These are phyloP conservation scores for Lanius collurio DNA, from an alignment of 2,113 vertebrate genomes.

Conservation along the genomic window DNA sequence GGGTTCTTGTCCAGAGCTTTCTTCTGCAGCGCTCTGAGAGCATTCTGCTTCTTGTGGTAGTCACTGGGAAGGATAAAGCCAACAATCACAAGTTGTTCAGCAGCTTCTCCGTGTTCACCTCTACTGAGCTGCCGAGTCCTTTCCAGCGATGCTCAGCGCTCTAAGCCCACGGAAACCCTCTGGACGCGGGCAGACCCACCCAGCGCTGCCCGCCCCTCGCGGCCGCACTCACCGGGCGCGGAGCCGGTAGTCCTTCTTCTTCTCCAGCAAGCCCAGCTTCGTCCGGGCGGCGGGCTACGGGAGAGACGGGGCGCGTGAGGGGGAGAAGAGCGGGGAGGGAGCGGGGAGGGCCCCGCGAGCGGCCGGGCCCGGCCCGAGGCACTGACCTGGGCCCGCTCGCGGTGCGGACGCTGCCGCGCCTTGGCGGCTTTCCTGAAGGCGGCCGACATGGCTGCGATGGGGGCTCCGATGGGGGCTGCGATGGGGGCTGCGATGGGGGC, in stretches of 20 bases:
- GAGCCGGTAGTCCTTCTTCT: constrained; percentile 94
- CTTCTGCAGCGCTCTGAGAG: constrained; percentile 85
- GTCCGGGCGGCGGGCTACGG: constrained; percentile 82
- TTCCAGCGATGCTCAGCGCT: neutral
- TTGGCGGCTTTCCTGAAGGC: constrained; percentile 90
- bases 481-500: too few relatives aligned
- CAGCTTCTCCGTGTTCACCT: fast-evolving
- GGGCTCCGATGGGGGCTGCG: too few relatives aligned
- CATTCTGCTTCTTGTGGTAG: constrained; percentile 90
- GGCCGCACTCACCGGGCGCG: constrained; percentile 84
- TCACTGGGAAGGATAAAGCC: constrained; percentile 73
- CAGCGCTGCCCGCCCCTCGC: neutral
- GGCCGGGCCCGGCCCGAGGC: neutral
- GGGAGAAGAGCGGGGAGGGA: too few relatives aligned
- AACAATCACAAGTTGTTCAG: neutral
- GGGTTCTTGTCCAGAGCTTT: constrained; percentile 95
- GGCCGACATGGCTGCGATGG: constrained; percentile 78
- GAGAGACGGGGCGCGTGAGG: neutral
- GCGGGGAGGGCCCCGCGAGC: neutral
- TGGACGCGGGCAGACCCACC: neutral
- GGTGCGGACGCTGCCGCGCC: constrained; percentile 86
- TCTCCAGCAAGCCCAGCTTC: constrained; percentile 89
- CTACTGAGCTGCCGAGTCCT: fast-evolving
- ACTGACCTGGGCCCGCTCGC: constrained; percentile 89
- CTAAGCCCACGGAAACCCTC: too few relatives aligned